Percentiles rank a stretch among this genome's conserved stretches.
These are phyloP conservation scores for Hemibagrus guttatus DNA, from an alignment of 2,797 vertebrate genomes.

Conservation along the genomic window DNA sequence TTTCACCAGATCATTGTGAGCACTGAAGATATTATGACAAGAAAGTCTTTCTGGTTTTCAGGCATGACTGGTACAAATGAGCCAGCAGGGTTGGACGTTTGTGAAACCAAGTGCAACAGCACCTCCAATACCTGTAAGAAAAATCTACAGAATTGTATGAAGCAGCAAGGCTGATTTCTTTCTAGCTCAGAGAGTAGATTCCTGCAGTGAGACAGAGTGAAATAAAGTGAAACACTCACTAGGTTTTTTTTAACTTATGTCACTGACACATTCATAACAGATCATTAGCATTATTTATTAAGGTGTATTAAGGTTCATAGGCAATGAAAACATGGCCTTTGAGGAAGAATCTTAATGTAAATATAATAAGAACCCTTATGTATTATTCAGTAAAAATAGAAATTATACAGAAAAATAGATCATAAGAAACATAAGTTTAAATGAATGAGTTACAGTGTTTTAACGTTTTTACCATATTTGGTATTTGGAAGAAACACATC, in stretches of 20 bases:
- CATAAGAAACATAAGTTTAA: neutral
- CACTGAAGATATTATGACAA: neutral
- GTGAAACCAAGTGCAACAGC: neutral
- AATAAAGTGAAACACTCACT: neutral
- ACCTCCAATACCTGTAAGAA: neutral
- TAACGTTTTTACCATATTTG: neutral
- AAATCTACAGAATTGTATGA: neutral
- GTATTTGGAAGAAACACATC: neutral
- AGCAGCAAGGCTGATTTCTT: neutral
- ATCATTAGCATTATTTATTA: neutral
- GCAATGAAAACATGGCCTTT: neutral
- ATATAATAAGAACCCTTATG: neutral
- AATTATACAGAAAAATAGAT: neutral
- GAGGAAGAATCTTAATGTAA: neutral
- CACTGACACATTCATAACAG: neutral
- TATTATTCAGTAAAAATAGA: neutral
- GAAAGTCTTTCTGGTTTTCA: neutral
- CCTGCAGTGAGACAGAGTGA: neutral
- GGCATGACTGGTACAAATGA: neutral
- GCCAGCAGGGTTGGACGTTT: no score
- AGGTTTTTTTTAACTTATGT: neutral
- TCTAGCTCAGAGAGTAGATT: neutral
- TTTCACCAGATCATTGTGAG: neutral
- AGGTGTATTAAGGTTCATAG: neutral
- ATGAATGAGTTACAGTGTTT: neutral